Conservation (phyloP, 2,113 vertebrate genomes). For the Podarcis raffonei region DNA sequence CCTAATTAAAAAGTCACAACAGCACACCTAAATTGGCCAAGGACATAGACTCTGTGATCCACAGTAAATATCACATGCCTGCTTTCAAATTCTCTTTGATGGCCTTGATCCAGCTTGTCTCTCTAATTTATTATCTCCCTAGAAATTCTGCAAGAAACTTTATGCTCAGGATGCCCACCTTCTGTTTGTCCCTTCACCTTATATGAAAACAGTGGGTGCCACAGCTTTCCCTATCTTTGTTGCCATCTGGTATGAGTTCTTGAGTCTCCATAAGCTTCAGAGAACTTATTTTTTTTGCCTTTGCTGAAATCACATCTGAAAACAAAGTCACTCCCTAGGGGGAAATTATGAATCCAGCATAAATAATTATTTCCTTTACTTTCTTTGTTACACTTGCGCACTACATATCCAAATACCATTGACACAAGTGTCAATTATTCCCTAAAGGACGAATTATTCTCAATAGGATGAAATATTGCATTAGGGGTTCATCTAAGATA, state of each 20-base stretch:
- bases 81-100: background rate
- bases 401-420: background rate
- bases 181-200: conserved; percentile 14
- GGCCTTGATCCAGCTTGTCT: conserved; percentile 24
- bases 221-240: conserved; percentile 23
- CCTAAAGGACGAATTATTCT: background rate
- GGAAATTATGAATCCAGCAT: background rate
- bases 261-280: background rate
- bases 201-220: conserved; percentile 30
- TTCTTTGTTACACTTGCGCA: background rate
- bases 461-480: no score
- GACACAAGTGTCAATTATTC: background rate
- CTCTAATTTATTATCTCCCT: conserved; percentile 3
- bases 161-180: background rate
- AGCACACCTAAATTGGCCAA: background rate
- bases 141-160: background rate
- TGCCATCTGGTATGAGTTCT: conserved; percentile 35
- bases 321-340: background rate
- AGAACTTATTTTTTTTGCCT: background rate
- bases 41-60: background rate
- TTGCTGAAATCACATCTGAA: background rate
- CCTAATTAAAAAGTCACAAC: background rate
- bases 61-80: background rate
- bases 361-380: background rate
- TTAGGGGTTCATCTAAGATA: background rate